Base-by-base conservation (phyloP, 2,888 invertebrate genomes). In the Rhagonycha fulva region DNA sequence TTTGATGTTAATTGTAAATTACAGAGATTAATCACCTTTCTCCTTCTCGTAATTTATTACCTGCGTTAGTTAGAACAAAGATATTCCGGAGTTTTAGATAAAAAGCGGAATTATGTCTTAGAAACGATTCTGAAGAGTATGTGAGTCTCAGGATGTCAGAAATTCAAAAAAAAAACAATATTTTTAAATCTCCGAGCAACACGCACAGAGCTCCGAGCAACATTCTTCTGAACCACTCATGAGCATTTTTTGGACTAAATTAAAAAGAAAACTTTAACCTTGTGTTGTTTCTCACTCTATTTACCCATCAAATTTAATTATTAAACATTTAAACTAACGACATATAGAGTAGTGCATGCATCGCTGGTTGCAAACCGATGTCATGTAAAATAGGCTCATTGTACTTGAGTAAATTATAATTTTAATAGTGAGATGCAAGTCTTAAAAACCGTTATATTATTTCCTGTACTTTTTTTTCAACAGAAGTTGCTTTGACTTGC, bases 391-490 rank as follows among this genome's bases (percentile, higher is more conserved):
- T 66, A 24, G 12, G n/a, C 26, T 66, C 63, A 66, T 66, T 66
- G 63, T 66, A 24, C 24, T 63, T 24, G 11, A 24, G 24, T 24
- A 66, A 66, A 26, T 66, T 14, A 66, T 24, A 66, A 66, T 66
- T 66, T 66, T 66, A 66, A 66, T 66, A 14, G 19, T 12, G 63
- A 66, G 26, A 66, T 66, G 63, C 63, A 66, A 66, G 63, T 66
- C 63, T 23, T 66, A 2, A 23, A 24, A 66, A 66, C 63, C 63
- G 63, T 66, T 66, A 66, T 24, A 66, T 66, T 66, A 66, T 66
- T 66, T 66, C 63, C 63, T 66, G 63, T 63, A 63, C 12, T 63
- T 63, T 63, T 63, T 63, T n/a, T n/a, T n/a, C 24, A 63, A 63
- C 23, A 12, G 4, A n/a, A 47, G n/a, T n/a, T 47, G 47, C 47